phyloP scores from a whole-genome alignment of 2,113 vertebrate species.

The Lepus americanus region DNA sequence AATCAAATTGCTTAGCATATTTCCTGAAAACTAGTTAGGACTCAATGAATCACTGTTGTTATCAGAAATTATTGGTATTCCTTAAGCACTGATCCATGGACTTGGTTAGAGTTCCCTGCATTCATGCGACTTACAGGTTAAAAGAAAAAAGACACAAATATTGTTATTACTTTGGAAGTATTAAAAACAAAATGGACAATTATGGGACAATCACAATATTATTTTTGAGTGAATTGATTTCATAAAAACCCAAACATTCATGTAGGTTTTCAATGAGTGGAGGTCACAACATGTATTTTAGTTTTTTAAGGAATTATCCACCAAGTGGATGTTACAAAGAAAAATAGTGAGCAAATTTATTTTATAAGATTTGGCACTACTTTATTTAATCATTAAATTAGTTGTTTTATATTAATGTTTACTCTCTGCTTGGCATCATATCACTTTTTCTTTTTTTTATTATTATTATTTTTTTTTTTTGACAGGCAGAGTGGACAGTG shows the following conservation, averaged over 20 bases:
- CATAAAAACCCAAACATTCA: neutral
- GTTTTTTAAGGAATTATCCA: neutral
- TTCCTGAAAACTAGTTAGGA: neutral
- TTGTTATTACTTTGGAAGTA: neutral
- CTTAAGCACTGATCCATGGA: neutral
- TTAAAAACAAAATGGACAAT: neutral
- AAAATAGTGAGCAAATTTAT: neutral
- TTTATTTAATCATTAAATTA: constrained; percentile 33
- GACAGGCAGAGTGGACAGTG: too few relatives aligned
- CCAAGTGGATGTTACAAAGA: neutral
- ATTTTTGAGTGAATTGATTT: neutral
- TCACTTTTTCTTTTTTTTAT: too few relatives aligned
- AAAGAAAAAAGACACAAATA: neutral
- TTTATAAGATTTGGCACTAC: neutral
- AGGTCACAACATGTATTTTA: neutral
- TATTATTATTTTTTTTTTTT: too few relatives aligned
- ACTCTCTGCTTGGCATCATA: neutral
- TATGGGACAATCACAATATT: neutral
- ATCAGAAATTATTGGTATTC: neutral
- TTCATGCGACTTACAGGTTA: neutral
- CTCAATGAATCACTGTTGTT: neutral
- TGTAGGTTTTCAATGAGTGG: neutral
- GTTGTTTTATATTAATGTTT: neutral
- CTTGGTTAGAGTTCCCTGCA: neutral
- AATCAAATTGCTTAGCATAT: neutral